Base-by-base conservation (phyloP, 1,140 invertebrate genomes). In the Ericerus pela region DNA sequence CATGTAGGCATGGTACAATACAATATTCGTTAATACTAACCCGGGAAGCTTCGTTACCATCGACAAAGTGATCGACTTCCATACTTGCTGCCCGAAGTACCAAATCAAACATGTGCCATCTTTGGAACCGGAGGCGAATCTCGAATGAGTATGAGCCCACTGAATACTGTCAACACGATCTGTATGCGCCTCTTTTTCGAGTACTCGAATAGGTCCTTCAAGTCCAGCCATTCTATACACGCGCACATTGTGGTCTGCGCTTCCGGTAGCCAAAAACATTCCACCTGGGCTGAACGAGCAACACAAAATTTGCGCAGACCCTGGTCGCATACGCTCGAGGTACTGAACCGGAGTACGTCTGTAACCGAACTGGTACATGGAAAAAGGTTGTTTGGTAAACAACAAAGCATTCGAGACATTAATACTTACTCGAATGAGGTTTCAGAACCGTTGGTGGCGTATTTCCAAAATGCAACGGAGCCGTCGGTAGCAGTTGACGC, bases 151-250 rank as follows among this genome's bases (percentile, higher is more conserved):
- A 68, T 96, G 86, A 51, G 90, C 85, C 87, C 96, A 99, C 60
- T 91, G 85, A 58, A 99, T 85, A 54, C 88, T 94, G 71, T 99
- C 96, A 2, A 99, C 94, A 20, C 88, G 80, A 70, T 98, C 94
- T 0, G 77, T 77, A 69, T 98, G 95, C 1, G 84, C 82, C 63
- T 96, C 88, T 1, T 85, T 79, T 73, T 96, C 88, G 54, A 85
- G 70, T 53, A 91, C 79, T 59, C 84, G 54, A 2, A 38, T 37
- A 11, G 57, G 59, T 18, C 53, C 43, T 52, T 58, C 55, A 0
- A 79, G 88, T 5, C 82, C 84, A 63, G 79, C 78, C 76, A 96
- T 83, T 57, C 81, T 77, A 66, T 96, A 97, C 3, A 96, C 85
- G 43, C 92, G 75, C 18, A 96, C 88, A 68, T 91, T 82, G 69